Percentiles rank a stretch among this genome's conserved stretches.
Conservation (phyloP, 2,888 invertebrate species). For the Parnassius apollo region DNA sequence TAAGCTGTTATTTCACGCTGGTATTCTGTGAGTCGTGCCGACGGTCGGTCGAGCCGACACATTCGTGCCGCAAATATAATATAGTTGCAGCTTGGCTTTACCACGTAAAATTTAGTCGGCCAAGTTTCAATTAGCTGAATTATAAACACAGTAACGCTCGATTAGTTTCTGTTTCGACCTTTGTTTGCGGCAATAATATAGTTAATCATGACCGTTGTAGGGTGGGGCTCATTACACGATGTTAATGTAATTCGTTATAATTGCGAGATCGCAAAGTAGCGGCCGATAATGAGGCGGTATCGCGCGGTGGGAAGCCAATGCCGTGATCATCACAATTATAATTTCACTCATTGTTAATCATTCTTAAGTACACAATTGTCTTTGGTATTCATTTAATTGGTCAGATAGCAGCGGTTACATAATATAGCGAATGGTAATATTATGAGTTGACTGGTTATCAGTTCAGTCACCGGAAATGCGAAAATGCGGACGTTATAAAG, state of each 20-base stretch:
- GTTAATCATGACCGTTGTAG: constrained; percentile 16
- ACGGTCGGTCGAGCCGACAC: too few relatives aligned
- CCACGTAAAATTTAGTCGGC: too few relatives aligned
- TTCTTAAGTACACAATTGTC: constrained; percentile 19
- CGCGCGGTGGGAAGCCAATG: constrained; percentile 32
- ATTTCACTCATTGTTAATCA: constrained; percentile 21
- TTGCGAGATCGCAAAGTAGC: constrained; percentile 8
- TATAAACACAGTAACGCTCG: background rate
- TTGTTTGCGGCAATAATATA: constrained; percentile 8
- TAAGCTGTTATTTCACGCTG: too few relatives aligned
- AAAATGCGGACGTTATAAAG: too few relatives aligned
- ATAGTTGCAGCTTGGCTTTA: too few relatives aligned
- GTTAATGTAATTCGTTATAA: constrained; percentile 1
- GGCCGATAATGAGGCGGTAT: constrained; percentile 16
- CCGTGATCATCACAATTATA: constrained; percentile 32
- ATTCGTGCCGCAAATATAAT: too few relatives aligned
- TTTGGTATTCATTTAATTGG: constrained; percentile 17
- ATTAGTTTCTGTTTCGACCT: constrained; percentile 9
- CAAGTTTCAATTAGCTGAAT: background rate
- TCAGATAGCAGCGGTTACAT: constrained; percentile 4
- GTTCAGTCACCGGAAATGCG: background rate
- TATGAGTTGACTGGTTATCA: background rate
- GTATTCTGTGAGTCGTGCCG: too few relatives aligned
- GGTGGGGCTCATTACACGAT: constrained; percentile 17
- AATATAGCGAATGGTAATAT: background rate